Conservation (phyloP, 92 coral and sea anemone genomes). For the Actinernus sp. region DNA sequence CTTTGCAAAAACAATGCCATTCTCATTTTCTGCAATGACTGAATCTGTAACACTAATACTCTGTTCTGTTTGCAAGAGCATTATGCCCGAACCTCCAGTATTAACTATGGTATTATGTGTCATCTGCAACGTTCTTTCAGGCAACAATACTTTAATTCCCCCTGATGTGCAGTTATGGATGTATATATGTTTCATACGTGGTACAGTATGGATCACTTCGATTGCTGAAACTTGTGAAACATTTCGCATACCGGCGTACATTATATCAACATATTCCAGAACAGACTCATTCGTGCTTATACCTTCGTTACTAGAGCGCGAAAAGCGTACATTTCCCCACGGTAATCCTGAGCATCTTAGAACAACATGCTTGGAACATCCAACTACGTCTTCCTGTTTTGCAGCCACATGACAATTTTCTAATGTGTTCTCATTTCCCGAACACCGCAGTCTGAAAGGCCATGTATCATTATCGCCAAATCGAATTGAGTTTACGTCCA, state of each 20-base stretch:
- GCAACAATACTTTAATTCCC: constrained; percentile 23
- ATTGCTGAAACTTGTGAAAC: constrained; percentile 25
- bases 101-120: constrained; percentile 1
- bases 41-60: background rate
- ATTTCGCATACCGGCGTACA: constrained; percentile 28
- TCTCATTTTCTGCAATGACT: background rate
- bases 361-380: background rate
- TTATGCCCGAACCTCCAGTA: constrained; percentile 13
- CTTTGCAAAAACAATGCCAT: background rate
- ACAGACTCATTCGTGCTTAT: constrained; percentile 8
- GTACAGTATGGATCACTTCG: constrained; percentile 27
- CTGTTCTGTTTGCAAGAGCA: background rate
- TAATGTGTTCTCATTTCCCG: constrained; percentile 22
- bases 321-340: constrained; percentile 48
- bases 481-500: background rate
- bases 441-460: constrained; percentile 2
- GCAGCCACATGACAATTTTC: background rate
- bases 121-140: constrained; percentile 8
- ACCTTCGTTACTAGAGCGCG: background rate
- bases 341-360: constrained; percentile 20
- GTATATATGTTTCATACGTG: constrained; percentile 6
- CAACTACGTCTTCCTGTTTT: background rate
- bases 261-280: constrained; percentile 17
- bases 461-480: background rate
- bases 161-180: constrained; percentile 36